Conservation (phyloP, 1,140 invertebrate genomes). For the Lepeophtheirus salmonis region DNA sequence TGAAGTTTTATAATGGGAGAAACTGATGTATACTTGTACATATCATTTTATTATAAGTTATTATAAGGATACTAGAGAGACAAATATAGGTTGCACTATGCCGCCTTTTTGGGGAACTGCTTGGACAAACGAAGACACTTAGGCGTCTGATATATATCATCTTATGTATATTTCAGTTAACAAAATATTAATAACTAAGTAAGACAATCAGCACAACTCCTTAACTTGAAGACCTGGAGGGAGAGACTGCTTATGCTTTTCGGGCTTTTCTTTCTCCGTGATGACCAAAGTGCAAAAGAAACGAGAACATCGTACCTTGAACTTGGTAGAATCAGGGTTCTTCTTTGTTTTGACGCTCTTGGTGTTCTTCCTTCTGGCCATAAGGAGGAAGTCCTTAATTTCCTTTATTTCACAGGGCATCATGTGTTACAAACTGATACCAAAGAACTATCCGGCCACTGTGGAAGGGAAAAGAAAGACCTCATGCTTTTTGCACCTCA, state of each 20-base stretch:
- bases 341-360: slow-evolving; percentile 84
- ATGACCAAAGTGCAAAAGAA: slow-evolving; percentile 96
- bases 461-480: background rate
- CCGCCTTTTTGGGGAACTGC: no score
- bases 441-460: no score
- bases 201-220: slow-evolving; percentile 12
- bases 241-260: slow-evolving; percentile 78
- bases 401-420: slow-evolving; percentile 91
- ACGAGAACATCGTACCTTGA: slow-evolving; percentile 77
- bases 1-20: no score
- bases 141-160: no score
- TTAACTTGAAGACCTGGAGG: slow-evolving; percentile 36
- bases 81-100: no score
- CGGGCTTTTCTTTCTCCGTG: slow-evolving; percentile 93
- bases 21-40: no score
- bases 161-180: background rate
- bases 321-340: slow-evolving; percentile 84
- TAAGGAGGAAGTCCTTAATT: slow-evolving; percentile 95
- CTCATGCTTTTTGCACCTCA: no score
- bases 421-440: no score
- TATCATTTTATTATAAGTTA: no score
- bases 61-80: no score
- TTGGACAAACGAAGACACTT: no score
- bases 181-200: no score
- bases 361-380: slow-evolving; percentile 93